phyloP scores from a whole-genome alignment of 2,113 vertebrate species.

The Tetrax tetrax region DNA sequence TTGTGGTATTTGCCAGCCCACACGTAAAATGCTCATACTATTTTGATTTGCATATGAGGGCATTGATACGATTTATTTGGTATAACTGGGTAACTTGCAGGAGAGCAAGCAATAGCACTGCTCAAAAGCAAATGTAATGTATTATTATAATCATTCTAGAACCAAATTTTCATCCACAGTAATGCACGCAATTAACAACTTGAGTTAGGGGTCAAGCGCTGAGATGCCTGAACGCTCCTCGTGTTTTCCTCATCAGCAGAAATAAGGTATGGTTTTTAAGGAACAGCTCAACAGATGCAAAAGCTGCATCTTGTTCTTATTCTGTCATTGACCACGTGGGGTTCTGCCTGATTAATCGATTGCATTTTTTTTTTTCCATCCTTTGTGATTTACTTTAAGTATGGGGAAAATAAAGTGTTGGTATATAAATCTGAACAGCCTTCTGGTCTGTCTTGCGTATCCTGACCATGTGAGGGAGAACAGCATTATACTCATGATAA shows the following conservation, averaged over 20 bases:
- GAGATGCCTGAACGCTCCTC: background rate
- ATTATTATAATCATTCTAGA: background rate
- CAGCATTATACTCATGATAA: background rate
- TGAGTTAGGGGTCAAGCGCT: background rate
- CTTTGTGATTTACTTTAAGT: background rate
- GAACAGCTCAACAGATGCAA: background rate
- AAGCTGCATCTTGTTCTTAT: background rate
- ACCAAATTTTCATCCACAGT: background rate
- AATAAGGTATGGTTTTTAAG: background rate
- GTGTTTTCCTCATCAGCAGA: background rate
- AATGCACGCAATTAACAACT: background rate
- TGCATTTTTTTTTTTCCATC: background rate
- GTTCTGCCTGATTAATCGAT: fast-evolving
- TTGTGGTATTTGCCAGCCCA: background rate
- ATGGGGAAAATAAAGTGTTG: background rate
- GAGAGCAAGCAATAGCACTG: background rate
- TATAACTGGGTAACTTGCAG: background rate
- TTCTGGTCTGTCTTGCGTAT: too few relatives aligned
- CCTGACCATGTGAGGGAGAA: background rate
- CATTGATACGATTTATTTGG: background rate
- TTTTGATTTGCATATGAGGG: background rate
- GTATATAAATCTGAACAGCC: background rate
- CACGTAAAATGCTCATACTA: background rate
- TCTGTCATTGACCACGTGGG: background rate
- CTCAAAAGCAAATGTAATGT: background rate